Conservation (phyloP, 2,797 vertebrate species). For the Ctenopoma multispine region DNA sequence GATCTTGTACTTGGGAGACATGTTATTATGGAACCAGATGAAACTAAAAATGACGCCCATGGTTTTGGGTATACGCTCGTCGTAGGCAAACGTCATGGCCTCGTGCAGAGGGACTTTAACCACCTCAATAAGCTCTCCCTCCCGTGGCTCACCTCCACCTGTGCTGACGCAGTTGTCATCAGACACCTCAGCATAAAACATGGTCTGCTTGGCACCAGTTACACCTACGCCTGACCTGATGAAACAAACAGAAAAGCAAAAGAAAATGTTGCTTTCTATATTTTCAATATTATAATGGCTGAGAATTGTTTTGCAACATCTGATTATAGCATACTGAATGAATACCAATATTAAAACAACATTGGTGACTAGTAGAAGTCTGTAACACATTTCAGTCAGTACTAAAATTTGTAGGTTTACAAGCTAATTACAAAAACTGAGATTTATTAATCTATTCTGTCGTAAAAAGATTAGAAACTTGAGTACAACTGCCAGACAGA, state of each 20-base stretch:
- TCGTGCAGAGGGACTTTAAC: constrained; percentile 91
- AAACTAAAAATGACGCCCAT: constrained; percentile 93
- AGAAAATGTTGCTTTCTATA: neutral
- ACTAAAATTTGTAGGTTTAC: neutral
- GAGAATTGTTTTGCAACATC: neutral
- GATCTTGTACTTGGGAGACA: constrained; percentile 91
- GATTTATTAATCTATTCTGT: neutral
- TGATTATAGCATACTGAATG: neutral
- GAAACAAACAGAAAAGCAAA: neutral
- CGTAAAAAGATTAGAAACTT: neutral
- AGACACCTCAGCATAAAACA: constrained; percentile 95
- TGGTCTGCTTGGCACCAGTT: constrained; percentile 90
- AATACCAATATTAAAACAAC: neutral
- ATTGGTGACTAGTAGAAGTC: too few species aligned
- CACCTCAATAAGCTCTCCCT: constrained; percentile 94
- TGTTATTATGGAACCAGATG: constrained; percentile 92
- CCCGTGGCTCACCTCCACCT: constrained; percentile 89
- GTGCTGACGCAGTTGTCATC: constrained; percentile 87
- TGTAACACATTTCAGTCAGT: neutral
- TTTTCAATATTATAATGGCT: neutral
- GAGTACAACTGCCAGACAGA: neutral
- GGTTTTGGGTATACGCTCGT: constrained; percentile 90
- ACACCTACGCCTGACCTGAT: constrained; percentile 92
- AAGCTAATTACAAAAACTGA: neutral
- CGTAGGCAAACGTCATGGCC: constrained; percentile 90